Percentiles rank a stretch among this genome's conserved stretches.
Conservation (phyloP, 2,888 invertebrate genomes). For the Eucriotettix oculatus region DNA sequence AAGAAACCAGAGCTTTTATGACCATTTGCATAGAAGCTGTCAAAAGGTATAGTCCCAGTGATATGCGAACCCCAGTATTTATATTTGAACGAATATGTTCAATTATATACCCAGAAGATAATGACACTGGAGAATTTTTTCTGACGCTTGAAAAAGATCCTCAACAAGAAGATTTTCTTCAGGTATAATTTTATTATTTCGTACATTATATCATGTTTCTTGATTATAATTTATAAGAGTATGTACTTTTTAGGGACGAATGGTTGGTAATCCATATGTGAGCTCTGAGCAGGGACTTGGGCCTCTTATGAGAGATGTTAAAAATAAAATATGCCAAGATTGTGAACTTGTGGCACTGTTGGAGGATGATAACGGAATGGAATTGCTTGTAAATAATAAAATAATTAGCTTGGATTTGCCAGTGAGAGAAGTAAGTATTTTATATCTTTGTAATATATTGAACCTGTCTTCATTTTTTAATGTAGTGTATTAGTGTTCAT, state of each 20-base stretch:
- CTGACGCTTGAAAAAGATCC: constrained; percentile 94
- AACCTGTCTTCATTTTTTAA: too few relatives aligned
- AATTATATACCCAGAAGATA: constrained; percentile 94
- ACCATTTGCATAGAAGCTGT: constrained; percentile 92
- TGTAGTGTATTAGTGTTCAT: too few relatives aligned
- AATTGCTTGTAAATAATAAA: constrained; percentile 90
- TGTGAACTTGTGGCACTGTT: constrained; percentile 94
- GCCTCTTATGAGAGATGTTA: constrained; percentile 94
- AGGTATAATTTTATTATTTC: constrained; percentile 31
- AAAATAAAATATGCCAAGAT: constrained; percentile 96
- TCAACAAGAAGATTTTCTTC: constrained; percentile 96
- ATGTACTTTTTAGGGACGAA: constrained; percentile 48
- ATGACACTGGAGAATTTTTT: constrained; percentile 92
- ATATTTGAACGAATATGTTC: constrained; percentile 94
- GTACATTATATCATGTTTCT: too few relatives aligned
- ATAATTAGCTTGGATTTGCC: constrained; percentile 93
- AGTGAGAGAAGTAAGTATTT: constrained; percentile 61
- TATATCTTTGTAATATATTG: too few relatives aligned
- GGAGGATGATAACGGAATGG: constrained; percentile 98
- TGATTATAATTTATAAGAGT: too few relatives aligned
- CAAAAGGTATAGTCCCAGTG: constrained; percentile 75
- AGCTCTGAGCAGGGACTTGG: constrained; percentile 87
- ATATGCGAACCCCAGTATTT: constrained; percentile 91
- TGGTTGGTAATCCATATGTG: constrained; percentile 96
- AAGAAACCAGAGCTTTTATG: constrained; percentile 95